Conservation (phyloP, 1,140 invertebrate genomes). For the Oscheius sp. region DNA sequence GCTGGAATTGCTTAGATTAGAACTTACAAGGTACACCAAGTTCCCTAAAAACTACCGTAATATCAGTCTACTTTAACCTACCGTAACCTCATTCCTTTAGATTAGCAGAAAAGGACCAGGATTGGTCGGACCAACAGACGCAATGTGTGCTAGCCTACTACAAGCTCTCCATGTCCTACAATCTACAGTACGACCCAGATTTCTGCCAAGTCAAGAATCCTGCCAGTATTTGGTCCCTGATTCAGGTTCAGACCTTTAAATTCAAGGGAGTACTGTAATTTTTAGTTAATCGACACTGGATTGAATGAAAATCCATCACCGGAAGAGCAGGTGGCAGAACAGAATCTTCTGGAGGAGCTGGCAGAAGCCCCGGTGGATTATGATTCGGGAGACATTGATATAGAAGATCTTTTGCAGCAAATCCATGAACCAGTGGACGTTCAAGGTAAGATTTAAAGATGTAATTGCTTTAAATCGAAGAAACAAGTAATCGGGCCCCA, state of each 20-base stretch:
- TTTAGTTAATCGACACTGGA: constrained; percentile 34
- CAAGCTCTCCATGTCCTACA: constrained; percentile 43
- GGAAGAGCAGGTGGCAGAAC: no score
- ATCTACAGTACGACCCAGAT: constrained; percentile 44
- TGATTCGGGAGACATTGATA: no score
- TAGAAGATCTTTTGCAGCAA: no score
- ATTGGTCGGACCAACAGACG: constrained; percentile 37
- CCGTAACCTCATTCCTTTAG: not conserved
- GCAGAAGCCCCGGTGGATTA: no score
- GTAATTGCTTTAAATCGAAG: no score
- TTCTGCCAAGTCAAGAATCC: constrained; percentile 42
- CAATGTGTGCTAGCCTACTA: constrained; percentile 46
- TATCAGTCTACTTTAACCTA: not conserved
- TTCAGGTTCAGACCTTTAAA: constrained; percentile 16
- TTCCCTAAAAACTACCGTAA: not conserved
- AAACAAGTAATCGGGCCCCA: no score
- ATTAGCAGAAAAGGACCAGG: constrained; percentile 23
- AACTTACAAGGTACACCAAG: constrained; percentile 16
- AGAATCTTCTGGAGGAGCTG: constrained; percentile 11
- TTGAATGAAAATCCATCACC: constrained; percentile 34
- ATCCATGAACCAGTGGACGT: no score
- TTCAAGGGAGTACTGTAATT: not conserved
- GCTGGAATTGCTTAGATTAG: constrained; percentile 37
- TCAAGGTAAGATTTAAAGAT: no score
- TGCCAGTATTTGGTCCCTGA: constrained; percentile 36